Evolutionary conservation across 2,113 vertebrate genomes (phyloP), one percentile per base, ranked within the genome.

Genomic region (Acanthochromis polyacanthus): DNA sequence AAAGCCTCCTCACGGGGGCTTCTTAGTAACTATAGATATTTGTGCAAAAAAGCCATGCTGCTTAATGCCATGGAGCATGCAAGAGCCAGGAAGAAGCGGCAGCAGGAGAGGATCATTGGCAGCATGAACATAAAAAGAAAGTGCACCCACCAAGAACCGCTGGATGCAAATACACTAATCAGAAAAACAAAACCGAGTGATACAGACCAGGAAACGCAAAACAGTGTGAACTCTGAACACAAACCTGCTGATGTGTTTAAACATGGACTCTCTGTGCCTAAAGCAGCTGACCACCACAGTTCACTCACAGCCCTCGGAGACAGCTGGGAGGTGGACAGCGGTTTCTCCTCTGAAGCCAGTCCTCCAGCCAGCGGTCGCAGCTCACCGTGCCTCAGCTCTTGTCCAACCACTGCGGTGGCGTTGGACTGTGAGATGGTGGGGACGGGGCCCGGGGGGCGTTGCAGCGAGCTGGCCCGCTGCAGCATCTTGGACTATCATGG

Each of bases 371-470:
- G 92, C 3, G 10, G 86, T 17, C 82, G 90, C 3, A 92, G 88
- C 45, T 93, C 57, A 0, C 93, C 93, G 2, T 83, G 55, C 22
- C 19, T 67, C 0, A 7, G 71, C 20, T 11, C 48, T 0, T 25
- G 75, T 50, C 20, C 43, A 0, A 63, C 78, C 50, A 94, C 93
- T 2, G 92, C 95, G 0, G 96, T 99, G 83, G 96, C 98, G 1
- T 71, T 99, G 4, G 98, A 99, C 93, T 99, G 98, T 11, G 98
- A 99, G 92, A 99, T 99, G 98, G 98, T 99, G 59, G 98, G 98
- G 59, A 98, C 97, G 0, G 98, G 98, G 0, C 96, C 96, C 0
- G 80, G 88, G 0, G 97, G 96, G 7, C 86, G 85, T 58, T 92
- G 86, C 73, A 97, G 95, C 0, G 97, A 97, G 90, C 80, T 99